Evolutionary conservation across 1,140 invertebrate species (phyloP), one percentile per base, ranked within the genome.

Genomic region (Diabrotica undecimpunctata): DNA sequence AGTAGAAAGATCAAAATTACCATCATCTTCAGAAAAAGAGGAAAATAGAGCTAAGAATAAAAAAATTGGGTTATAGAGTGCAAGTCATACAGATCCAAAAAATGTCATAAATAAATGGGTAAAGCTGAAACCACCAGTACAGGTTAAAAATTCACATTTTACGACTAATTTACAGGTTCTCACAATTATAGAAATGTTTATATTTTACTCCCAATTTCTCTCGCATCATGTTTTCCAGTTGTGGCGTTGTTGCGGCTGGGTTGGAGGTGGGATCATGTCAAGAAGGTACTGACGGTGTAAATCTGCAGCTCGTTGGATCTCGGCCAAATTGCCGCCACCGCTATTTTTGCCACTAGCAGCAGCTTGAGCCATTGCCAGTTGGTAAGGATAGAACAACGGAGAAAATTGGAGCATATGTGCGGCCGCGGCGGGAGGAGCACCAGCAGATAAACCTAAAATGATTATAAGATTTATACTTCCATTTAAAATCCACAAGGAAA

Each of bases 201-300:
- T 25, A 12, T 53, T 9, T 6, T 9, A 12, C 46, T 12, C 39
- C 37, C 11, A 14, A 35, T 37, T 61, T 65, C 63, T 66, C 57
- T 66, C 66, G 70, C 71, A 78, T 79, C 78, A 79, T 75, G 78
- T 79, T 66, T 79, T 79, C 78, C 78, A 79, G 64, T 79, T 79
- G 68, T 79, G 78, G 41, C 77, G 75, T 61, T 76, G 74, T 39
- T 74, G 75, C 13, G 75, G 70, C 39, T 74, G 75, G 12, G 75
- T 69, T 37, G 73, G 81, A 41, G 84, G 85, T n/a, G 94, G 93
- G 72, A 97, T 96, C 93, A 97, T 96, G 78, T 98, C 95, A 36
- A 97, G 84, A 67, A 98, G 84, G 85, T 97, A 97, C 81, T 98
- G 95, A 54, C 95, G 86, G 80, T 98, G 96, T 53, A 97, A 81